Base-by-base conservation (phyloP, 1,140 invertebrate genomes). In the Episyrphus balteatus region DNA sequence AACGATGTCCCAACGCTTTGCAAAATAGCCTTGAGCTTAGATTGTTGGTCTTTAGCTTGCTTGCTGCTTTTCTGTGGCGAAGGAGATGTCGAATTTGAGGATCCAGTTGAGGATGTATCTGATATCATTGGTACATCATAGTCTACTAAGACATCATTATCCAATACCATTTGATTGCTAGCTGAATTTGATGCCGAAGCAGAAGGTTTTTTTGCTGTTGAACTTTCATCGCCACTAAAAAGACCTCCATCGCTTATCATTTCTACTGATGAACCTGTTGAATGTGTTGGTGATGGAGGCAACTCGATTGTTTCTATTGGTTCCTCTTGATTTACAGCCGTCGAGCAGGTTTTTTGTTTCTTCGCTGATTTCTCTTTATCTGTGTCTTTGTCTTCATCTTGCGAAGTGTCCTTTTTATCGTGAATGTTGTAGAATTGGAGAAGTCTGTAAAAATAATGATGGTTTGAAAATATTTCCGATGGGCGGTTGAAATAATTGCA, bases 401-500 rank as follows among this genome's bases (percentile, higher is more conserved):
- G 61, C 18, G 64, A 66, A 3, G 53, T 54, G 34, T 66, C 61
- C 40, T 79, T 77, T 6, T 81, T 81, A 30, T 78, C 73, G 51
- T 81, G 76, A 26, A 86, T 73, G 55, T 86, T 80, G 59, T 83
- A 77, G 50, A 80, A 80, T 57, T 80, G 75, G 8, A 86, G 68
- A 40, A 86, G 73, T 59, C 83, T 86, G 61, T 9, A 71, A 69
- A 10, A 13, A 50, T 15, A 42, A 40, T 11, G 31, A 34, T 2
- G 36, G 8, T 26, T 5, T 26, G 1, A 34, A 39, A 43, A 9
- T 48, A 34, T 38, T 43, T 15, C 14, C 15, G n/a, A n/a, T n/a
- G n/a, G n/a, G n/a, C n/a, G 3, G 21, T 26, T 26, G 21, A 5
- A 26, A 26, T 26, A 5, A 62, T n/a, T n/a, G n/a, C n/a, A n/a